These are phyloP conservation scores for Oxyruncus cristatus DNA, from an alignment of 2,113 vertebrate genomes.

Conservation along the genomic window DNA sequence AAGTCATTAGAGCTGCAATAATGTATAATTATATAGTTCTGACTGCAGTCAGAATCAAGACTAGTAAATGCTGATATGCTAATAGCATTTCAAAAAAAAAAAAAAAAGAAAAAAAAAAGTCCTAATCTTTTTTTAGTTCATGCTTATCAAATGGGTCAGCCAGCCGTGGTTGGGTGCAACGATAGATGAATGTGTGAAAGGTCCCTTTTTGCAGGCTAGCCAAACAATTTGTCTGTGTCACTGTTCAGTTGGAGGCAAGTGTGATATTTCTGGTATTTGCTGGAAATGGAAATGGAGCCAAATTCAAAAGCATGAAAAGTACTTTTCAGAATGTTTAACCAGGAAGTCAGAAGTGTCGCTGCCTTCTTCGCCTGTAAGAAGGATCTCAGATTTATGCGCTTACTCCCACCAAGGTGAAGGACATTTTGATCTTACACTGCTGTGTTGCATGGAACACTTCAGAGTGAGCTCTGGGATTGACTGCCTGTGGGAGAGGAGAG, in stretches of 20 bases:
- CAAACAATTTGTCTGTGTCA: neutral
- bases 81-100: neutral
- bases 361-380: neutral
- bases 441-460: neutral
- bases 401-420: neutral
- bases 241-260: neutral
- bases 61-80: neutral
- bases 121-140: neutral
- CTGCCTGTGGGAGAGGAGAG: neutral
- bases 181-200: neutral
- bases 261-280: neutral
- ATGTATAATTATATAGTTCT: neutral
- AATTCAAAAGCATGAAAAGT: neutral
- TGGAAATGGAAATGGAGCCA: neutral
- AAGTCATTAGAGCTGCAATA: constrained; percentile 12
- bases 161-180: neutral
- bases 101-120: neutral
- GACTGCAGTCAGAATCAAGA: constrained; percentile 22
- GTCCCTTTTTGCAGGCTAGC: neutral
- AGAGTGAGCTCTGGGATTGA: neutral
- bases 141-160: neutral
- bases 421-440: neutral
- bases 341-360: neutral
- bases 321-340: neutral
- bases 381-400: neutral